Evolutionary conservation across 2,113 vertebrate species (phyloP).

Genomic region (Nothocercus nigrocapillus): DNA sequence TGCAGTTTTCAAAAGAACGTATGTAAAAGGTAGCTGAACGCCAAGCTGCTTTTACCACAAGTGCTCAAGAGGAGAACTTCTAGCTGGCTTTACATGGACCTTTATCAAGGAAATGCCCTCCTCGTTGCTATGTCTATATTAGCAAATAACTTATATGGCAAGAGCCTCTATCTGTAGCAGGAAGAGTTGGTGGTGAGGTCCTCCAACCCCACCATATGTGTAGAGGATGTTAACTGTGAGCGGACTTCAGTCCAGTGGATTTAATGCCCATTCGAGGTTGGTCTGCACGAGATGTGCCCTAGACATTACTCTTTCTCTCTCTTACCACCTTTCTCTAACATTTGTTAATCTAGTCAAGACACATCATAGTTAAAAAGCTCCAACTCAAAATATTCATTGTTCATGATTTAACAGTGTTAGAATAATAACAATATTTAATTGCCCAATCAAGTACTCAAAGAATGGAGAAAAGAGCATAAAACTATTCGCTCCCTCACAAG

Average conservation of each 20-base stretch:
- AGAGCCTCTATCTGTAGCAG: background rate
- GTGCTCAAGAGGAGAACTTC: background rate
- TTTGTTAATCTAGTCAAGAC: background rate
- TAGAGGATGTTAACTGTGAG: background rate
- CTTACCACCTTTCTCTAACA: background rate
- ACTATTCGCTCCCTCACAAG: background rate
- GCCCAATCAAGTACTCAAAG: background rate
- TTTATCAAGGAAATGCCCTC: background rate
- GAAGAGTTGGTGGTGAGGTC: background rate
- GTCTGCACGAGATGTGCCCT: background rate
- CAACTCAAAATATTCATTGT: background rate
- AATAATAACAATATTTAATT: background rate
- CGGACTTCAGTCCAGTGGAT: background rate
- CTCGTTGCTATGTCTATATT: background rate
- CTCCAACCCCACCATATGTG: fast-evolving
- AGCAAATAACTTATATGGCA: background rate
- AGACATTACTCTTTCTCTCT: background rate
- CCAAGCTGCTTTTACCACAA: background rate
- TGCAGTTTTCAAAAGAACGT: background rate
- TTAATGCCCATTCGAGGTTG: background rate
- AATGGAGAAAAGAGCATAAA: background rate
- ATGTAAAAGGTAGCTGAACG: background rate
- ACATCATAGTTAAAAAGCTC: background rate
- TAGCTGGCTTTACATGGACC: background rate
- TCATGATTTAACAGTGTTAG: background rate